Conservation (phyloP, 2,797 vertebrate genomes). For the Squalus acanthias region DNA sequence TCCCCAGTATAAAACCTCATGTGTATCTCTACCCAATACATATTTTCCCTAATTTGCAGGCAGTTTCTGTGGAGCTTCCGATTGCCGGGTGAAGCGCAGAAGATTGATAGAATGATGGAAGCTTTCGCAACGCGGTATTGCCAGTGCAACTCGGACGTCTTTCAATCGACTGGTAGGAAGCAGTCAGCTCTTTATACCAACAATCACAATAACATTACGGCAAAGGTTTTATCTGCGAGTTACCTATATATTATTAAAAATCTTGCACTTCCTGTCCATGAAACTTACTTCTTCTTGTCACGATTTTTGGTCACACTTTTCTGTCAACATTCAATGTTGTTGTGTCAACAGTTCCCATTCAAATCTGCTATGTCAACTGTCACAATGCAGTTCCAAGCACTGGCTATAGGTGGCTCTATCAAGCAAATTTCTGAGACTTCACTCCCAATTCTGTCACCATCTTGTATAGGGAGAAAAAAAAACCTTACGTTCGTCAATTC, state of each 20-base stretch:
- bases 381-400: background rate
- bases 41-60: constrained; percentile 50
- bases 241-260: background rate
- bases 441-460: background rate
- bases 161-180: constrained; percentile 77
- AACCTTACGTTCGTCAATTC: background rate
- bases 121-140: constrained; percentile 85
- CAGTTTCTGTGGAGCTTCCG: constrained; percentile 93
- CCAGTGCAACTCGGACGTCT: constrained; percentile 73
- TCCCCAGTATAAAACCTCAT: background rate
- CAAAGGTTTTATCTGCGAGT: background rate
- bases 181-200: too few species aligned
- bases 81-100: constrained; percentile 86
- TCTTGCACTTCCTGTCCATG: background rate
- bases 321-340: background rate
- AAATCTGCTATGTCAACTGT: background rate
- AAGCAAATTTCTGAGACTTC: background rate
- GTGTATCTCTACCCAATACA: background rate
- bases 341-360: background rate
- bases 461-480: background rate
- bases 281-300: background rate
- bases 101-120: constrained; percentile 97
- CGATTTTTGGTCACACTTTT: background rate
- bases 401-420: background rate
- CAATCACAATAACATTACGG: too few species aligned